Evolutionary conservation across 2,888 invertebrate genomes (phyloP), one percentile per base, ranked within the genome.

Genomic region (Troides oblongomaculatus): DNA sequence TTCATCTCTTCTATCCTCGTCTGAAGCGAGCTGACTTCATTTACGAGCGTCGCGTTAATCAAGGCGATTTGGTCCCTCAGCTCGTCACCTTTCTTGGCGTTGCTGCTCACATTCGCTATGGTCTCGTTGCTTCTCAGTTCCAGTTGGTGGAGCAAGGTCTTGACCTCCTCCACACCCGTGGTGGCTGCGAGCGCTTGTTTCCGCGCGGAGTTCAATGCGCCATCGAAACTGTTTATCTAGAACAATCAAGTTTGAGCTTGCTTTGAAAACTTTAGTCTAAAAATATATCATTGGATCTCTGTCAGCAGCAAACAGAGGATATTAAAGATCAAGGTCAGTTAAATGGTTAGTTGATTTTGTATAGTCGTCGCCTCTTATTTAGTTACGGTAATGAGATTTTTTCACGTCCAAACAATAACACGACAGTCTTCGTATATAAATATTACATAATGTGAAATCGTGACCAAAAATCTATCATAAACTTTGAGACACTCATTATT

Each of bases 181-280:
- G 85, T 79, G 0, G 91, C 91, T 17, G 87, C 81, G 39, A 84
- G 78, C 1, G 91, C 91, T 78, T 92, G 92, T 72, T 90, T 88
- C 53, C 85, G 86, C 1, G 90, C 87, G 2, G 87, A 84, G 62
- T 79, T 79, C 66, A 92, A 78, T 14, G 88, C 82, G 61, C 89
- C 84, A 72, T 92, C 93, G 75, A 91, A 91, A 50, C 92, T 90
- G 74, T 85, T 90, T 74, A 95, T 93, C 89, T 94, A 93, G 69
- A 74, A 66, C 30, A 50, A 53, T n/a, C 17, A 5, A 10, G 12
- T 64, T 18, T 21, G 10, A 39, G 14, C 58, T 23, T 5, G 12
- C 12, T 2, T 30, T 66, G 10, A 56, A 23, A 62, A 46, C 30
- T 30, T 0, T 46, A 30, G 65, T 8, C 30, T 62, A n/a, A n/a